Percentiles rank a stretch among this genome's conserved stretches.
These are phyloP conservation scores for Sitta europaea DNA, from an alignment of 2,113 vertebrate species.

Conservation along the genomic window DNA sequence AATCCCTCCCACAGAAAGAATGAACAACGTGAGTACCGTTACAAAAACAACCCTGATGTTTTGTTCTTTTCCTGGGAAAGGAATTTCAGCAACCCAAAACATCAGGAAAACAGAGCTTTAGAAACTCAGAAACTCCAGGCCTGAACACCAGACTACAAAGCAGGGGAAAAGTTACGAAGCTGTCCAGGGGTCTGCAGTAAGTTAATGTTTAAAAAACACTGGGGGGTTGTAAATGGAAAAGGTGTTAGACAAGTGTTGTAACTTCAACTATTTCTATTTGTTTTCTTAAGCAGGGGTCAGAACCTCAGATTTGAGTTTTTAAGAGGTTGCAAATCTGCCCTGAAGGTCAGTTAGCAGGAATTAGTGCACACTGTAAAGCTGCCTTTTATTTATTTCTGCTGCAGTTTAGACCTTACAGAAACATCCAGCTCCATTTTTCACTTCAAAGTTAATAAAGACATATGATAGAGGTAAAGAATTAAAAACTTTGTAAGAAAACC, in stretches of 20 bases:
- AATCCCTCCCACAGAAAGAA: too few species aligned
- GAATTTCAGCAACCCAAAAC: too few species aligned
- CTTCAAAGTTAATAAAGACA: neutral
- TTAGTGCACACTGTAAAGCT: neutral
- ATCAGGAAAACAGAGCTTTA: too few species aligned
- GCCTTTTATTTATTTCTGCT: neutral
- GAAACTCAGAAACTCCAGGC: too few species aligned
- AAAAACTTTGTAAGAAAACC: neutral
- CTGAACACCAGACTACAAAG: too few species aligned
- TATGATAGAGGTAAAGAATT: neutral
- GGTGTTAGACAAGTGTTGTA: neutral
- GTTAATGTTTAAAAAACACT: neutral
- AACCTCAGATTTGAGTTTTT: neutral
- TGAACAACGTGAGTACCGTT: too few species aligned
- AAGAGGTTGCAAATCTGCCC: neutral
- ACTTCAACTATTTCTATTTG: neutral
- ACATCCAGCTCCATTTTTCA: neutral
- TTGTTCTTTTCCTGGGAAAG: too few species aligned
- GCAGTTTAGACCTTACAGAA: neutral
- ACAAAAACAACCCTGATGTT: too few species aligned
- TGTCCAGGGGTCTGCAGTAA: neutral
- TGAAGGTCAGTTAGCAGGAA: neutral
- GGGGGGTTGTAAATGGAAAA: neutral
- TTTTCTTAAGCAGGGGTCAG: neutral
- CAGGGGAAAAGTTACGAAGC: neutral